phyloP scores from a whole-genome alignment of 2,797 vertebrate genomes.

The Tachyglossus aculeatus region DNA sequence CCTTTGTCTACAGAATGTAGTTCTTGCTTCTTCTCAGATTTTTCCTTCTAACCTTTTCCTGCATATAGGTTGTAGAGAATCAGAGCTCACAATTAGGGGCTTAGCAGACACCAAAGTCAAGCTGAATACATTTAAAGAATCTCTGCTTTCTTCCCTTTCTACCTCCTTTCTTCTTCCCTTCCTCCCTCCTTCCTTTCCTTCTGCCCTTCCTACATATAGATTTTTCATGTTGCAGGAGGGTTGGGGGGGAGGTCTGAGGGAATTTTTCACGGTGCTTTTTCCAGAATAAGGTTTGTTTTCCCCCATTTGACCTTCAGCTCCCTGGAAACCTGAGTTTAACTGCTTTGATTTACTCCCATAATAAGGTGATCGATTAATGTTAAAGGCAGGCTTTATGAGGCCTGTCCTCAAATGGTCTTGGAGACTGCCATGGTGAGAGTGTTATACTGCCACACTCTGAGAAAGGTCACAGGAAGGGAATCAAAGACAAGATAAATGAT shows the following conservation, averaged over 20 bases:
- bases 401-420: conserved; percentile 59
- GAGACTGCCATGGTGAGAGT: conserved; percentile 57
- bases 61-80: no score
- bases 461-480: conserved; percentile 73
- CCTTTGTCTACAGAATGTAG: no score
- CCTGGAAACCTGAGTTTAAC: conserved; percentile 59
- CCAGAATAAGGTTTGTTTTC: conserved; percentile 50
- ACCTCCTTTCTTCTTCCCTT: no score
- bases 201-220: no score
- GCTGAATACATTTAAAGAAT: no score
- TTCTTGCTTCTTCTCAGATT: no score
- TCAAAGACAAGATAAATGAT: conserved; percentile 63
- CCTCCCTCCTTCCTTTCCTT: no score
- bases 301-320: conserved; percentile 68
- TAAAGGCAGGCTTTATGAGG: conserved; percentile 67
- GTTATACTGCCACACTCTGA: conserved; percentile 58
- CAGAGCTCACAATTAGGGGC: no score
- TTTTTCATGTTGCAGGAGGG: conserved; percentile 18
- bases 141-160: no score
- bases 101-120: no score
- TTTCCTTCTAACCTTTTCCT: no score
- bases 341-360: conserved; percentile 71
- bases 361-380: conserved; percentile 71
- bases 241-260: conserved; percentile 14
- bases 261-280: conserved; percentile 37